These are phyloP conservation scores for Polyergus mexicanus DNA, from an alignment of 1,140 invertebrate species.

Conservation along the genomic window DNA sequence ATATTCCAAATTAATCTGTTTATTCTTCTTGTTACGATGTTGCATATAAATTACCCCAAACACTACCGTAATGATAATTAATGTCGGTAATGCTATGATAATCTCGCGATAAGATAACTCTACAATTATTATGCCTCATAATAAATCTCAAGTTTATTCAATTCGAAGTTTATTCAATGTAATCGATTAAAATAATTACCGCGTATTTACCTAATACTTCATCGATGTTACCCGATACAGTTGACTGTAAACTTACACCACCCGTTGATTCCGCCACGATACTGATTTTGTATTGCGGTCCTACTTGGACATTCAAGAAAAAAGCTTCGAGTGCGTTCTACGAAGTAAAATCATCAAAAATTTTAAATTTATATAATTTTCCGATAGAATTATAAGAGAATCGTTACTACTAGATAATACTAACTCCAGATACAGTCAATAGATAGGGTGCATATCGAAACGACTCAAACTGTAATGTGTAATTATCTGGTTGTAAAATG, in stretches of 20 bases:
- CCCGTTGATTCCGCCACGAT: constrained; percentile 79
- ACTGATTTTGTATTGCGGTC: constrained; percentile 74
- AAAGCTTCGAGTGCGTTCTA: constrained; percentile 76
- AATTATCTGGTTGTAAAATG: constrained; percentile 81
- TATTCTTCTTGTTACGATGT: constrained; percentile 51
- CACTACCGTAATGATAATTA: constrained; percentile 57
- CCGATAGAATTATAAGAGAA: background rate
- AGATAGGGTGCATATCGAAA: constrained; percentile 19
- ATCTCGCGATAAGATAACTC: constrained; percentile 37
- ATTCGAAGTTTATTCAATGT: background rate
- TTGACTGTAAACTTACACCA: constrained; percentile 72
- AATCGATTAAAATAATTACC: background rate
- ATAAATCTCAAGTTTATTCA: background rate
- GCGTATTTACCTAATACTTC: constrained; percentile 18
- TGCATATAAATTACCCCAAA: constrained; percentile 58
- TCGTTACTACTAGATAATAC: constrained; percentile 29
- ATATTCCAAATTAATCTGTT: constrained; percentile 58
- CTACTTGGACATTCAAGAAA: constrained; percentile 72
- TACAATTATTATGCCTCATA: constrained; percentile 1
- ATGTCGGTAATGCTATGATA: constrained; percentile 48
- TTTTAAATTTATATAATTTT: background rate
- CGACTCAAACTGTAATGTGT: constrained; percentile 75
- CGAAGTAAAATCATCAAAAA: constrained; percentile 44
- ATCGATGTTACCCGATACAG: background rate
- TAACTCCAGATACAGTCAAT: constrained; percentile 77